These are phyloP conservation scores for Myotis pilosus DNA, from an alignment of 2,797 vertebrate genomes.

Conservation along the genomic window DNA sequence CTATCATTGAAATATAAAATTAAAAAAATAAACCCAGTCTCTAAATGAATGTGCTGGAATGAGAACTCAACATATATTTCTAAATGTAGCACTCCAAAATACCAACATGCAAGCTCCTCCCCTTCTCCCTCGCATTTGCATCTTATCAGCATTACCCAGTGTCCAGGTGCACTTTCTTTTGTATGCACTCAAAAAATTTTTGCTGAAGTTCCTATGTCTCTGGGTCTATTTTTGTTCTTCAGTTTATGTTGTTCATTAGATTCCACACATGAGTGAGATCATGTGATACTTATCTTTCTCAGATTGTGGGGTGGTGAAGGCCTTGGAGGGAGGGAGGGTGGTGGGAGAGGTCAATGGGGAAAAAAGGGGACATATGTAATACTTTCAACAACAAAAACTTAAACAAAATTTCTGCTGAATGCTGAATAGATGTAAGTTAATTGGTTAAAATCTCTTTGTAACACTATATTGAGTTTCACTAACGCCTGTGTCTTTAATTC, in stretches of 20 bases:
- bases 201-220: background rate
- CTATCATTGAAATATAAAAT: background rate
- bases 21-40: background rate
- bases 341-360: no score
- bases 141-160: background rate
- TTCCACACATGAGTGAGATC: no score
- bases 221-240: no score
- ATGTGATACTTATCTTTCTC: no score
- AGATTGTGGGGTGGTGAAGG: no score
- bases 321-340: rapidly evolving
- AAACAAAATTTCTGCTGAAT: background rate
- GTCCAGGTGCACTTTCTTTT: background rate
- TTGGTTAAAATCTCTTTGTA: slow-evolving; percentile 28
- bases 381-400: no score
- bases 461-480: background rate
- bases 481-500: background rate
- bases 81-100: background rate
- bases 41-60: background rate
- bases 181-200: background rate
- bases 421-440: background rate
- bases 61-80: background rate
- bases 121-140: background rate
- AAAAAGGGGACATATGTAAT: no score
- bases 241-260: no score
- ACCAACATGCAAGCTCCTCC: background rate